Percentiles rank a stretch among this genome's conserved stretches.
These are phyloP conservation scores for Tragelaphus buxtoni DNA, from an alignment of 2,113 vertebrate species.

Conservation along the genomic window DNA sequence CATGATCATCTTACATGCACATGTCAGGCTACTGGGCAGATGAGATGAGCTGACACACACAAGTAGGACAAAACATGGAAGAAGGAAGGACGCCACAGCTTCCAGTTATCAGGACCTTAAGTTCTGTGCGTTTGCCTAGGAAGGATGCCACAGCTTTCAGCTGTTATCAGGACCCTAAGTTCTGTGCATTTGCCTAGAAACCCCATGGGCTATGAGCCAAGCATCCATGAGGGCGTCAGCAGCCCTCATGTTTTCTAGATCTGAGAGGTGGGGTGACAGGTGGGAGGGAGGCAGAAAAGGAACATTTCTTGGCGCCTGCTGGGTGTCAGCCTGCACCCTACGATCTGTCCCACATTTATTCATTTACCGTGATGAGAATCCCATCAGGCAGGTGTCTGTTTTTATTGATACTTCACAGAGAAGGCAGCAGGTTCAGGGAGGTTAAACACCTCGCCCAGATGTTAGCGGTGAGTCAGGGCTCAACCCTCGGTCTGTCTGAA, in stretches of 20 bases:
- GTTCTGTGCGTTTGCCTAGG: not conserved
- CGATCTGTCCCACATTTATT: not conserved
- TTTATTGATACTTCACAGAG: not conserved
- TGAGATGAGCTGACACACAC: not conserved
- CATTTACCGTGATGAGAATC: not conserved
- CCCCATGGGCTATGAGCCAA: not conserved
- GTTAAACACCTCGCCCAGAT: not conserved
- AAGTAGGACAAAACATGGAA: not conserved
- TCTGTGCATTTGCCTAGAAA: not conserved
- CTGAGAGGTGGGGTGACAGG: rapidly evolving
- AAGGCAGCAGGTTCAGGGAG: not conserved
- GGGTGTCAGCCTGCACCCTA: not conserved
- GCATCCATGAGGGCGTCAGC: not conserved
- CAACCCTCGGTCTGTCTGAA: not conserved
- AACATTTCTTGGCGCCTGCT: not conserved
- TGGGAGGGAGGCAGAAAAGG: not conserved
- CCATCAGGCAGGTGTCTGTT: not conserved
- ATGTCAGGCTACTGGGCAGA: not conserved
- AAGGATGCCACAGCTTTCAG: not conserved
- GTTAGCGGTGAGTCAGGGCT: not conserved
- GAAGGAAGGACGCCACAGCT: not conserved
- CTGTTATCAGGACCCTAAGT: too few relatives aligned
- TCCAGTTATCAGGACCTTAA: not conserved
- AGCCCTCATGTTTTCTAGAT: not conserved
- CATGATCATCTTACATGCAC: rapidly evolving